Evolutionary conservation across 2,888 invertebrate species (phyloP), one percentile per base, ranked within the genome.

Genomic region (Pheosia tremula): DNA sequence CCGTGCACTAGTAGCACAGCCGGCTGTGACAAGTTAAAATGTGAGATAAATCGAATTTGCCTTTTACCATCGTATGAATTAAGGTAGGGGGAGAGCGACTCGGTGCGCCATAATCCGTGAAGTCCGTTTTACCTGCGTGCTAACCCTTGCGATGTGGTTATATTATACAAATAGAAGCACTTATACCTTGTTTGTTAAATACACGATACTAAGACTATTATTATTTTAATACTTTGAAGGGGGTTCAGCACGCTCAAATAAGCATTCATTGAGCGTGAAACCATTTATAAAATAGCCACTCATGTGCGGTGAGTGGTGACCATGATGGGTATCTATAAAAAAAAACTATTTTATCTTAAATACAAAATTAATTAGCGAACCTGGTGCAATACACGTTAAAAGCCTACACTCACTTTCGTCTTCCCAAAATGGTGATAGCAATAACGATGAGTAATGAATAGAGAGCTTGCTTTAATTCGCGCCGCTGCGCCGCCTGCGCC

Each of bases 371-470:
- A 82, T 81, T 80, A 82, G 78, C 71, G 67, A 77, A 72, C 78
- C 78, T 80, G 77, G 74, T 80, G 68, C 59, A 68, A 71, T 68
- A 61, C 43, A 63, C 61, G 80, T 81, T 79, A 80, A 81, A 84
- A 87, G 82, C 90, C 91, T 89, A 91, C 91, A 89, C 89, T 88
- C 87, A 86, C 88, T 92, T 92, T 92, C 91, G 89, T 89, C 87
- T 88, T 88, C 90, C 55, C 79, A 84, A 92, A 88, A 90, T 85
- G 91, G 91, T 76, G 82, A 90, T 90, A 89, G 92, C 89, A 93
- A 92, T 90, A 91, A 89, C 87, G 87, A 93, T 92, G 93, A 92
- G 91, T 93, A 93, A 93, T 93, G 92, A 89, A 93, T 93, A 93
- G 93, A 93, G 93, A 93, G 93, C 89, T 90, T 90, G 91, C 82